Base-by-base conservation (phyloP, 2,113 vertebrate species). In the Balaeniceps rex region DNA sequence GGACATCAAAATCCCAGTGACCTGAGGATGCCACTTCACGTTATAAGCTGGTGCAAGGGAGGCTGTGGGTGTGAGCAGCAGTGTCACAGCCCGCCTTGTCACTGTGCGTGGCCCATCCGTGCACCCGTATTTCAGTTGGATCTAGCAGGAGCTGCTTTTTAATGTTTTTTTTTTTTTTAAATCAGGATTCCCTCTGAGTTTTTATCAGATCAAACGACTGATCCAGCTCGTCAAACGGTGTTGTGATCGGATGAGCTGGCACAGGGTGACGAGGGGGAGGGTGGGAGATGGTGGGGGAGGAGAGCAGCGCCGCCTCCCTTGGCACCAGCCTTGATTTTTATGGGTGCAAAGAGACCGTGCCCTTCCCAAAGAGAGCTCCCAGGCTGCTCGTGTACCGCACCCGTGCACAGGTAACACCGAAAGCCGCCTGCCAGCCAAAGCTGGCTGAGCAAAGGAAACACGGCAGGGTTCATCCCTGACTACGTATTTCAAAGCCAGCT, bases 61-160 rank as follows among this genome's bases (percentile, higher is more conserved):
- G 9, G 40, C 31, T 55, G 64, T 23, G 57, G 31, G 51, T 28
- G 22, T 16, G 8, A 42, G 51, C 68, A 81, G 34, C 68, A 58
- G 44, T 16, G 28, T 40, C 74, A 40, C 55, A 0, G 0, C 25
- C 55, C 22, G 33, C 61, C 68, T 47, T 68, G 47, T 24, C 8
- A 1, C 40, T 29, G 13, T 5, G 2, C 2, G 0, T 21, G 47
- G 23, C 16, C 33, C 40, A 10, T 36, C 38, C 1, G 0, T 44
- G 46, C 26, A 10, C 14, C 54, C 3, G 1, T 23, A 23, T 57
- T 64, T 74, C 29, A 57, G 19, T 5, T 33, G 44, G 23, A 54
- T 76, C 24, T 31, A 49, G 34, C 36, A 42, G 74, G 16, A 26
- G 4, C 16, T 69, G 28, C 11, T n/a, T n/a, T 79, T 42, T 29